Conservation (phyloP, 2,888 invertebrate species). For the Lepetodrilus schrolli region DNA sequence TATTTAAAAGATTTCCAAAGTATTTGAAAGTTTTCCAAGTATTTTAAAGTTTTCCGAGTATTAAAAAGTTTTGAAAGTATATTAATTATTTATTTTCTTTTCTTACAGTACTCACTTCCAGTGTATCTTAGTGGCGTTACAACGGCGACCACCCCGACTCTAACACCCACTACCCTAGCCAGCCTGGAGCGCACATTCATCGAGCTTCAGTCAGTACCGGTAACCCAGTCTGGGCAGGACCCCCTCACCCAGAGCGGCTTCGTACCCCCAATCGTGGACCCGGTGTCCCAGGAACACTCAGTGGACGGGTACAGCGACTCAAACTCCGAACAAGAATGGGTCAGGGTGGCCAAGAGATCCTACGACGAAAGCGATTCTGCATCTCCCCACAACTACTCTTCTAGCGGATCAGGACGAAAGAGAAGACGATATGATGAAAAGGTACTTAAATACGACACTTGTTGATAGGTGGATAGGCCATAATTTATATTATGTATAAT, state of each 20-base stretch:
- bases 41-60: background rate
- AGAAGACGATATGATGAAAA: slow-evolving; percentile 31
- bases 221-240: slow-evolving; percentile 50
- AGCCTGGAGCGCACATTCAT: slow-evolving; percentile 93
- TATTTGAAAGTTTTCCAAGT: background rate
- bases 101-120: slow-evolving; percentile 65
- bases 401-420: slow-evolving; percentile 18
- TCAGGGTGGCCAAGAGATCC: slow-evolving; percentile 49
- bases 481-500: too few species aligned
- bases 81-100: too few species aligned
- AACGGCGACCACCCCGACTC: slow-evolving; percentile 92
- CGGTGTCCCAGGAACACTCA: slow-evolving; percentile 45
- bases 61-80: background rate
- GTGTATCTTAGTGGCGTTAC: slow-evolving; percentile 82
- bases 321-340: slow-evolving; percentile 53
- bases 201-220: slow-evolving; percentile 84
- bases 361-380: slow-evolving; percentile 28
- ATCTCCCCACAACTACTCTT: background rate
- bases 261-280: slow-evolving; percentile 83
- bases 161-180: slow-evolving; percentile 94
- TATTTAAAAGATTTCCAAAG: background rate
- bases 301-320: slow-evolving; percentile 55
- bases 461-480: too few species aligned
- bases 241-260: slow-evolving; percentile 86
- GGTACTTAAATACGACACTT: slow-evolving; percentile 26